A percentile compares a stretch with the other conserved stretches of the same genome.
phyloP scores from a whole-genome alignment of 1,140 invertebrate species.

The Scaptomyza hsui region DNA sequence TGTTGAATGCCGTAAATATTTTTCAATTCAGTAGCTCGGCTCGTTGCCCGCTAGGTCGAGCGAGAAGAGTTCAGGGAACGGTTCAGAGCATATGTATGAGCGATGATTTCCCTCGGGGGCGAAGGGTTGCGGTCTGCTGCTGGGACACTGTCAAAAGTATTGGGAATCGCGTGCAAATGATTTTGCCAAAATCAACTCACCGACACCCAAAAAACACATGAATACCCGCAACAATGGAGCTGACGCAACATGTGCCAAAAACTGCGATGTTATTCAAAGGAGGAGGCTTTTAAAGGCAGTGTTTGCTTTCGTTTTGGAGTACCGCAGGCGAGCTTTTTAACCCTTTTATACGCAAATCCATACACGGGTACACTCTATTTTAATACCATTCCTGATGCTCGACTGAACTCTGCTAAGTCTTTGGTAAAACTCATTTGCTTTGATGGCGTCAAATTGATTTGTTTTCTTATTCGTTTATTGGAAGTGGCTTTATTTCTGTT shows the following conservation, averaged over 20 bases:
- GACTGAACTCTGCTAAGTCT: constrained; percentile 63
- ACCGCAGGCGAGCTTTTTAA: constrained; percentile 21
- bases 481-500: too few relatives aligned
- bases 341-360: constrained; percentile 26
- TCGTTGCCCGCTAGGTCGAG: constrained; percentile 36
- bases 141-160: constrained; percentile 51
- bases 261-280: constrained; percentile 56
- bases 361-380: constrained; percentile 25
- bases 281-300: neutral
- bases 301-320: neutral
- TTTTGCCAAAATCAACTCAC: constrained; percentile 70
- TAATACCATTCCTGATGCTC: constrained; percentile 48
- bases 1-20: constrained; percentile 79
- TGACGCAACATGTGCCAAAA: constrained; percentile 40
- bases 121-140: constrained; percentile 29
- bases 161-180: constrained; percentile 78
- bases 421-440: constrained; percentile 69
- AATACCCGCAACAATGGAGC: constrained; percentile 27
- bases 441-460: constrained; percentile 73
- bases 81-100: constrained; percentile 34
- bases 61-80: constrained; percentile 1
- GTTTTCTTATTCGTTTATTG: constrained; percentile 45
- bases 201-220: constrained; percentile 50
- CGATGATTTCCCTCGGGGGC: constrained; percentile 69
- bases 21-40: constrained; percentile 70